Percentiles rank a stretch among this genome's conserved stretches.
phyloP scores from a whole-genome alignment of 2,888 invertebrate genomes.

The Nephrotoma flavescens region DNA sequence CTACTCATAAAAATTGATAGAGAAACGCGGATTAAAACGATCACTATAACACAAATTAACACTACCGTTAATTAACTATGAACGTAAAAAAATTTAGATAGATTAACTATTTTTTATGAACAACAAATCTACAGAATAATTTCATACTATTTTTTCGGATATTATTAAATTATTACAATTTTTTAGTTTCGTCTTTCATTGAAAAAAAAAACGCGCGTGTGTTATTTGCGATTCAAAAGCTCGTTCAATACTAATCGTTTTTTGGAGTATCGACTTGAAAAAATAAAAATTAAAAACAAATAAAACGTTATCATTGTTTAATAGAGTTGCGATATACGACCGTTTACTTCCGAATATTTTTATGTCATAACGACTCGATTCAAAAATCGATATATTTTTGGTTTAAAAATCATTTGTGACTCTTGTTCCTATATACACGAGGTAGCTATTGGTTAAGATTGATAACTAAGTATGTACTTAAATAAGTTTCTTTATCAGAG shows the following conservation, averaged over 20 bases:
- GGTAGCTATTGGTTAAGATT: too few species aligned
- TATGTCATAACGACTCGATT: neutral
- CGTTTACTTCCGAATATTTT: neutral
- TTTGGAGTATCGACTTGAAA: neutral
- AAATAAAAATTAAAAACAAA: neutral
- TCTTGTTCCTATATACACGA: neutral
- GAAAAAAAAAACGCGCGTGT: neutral
- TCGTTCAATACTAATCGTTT: neutral
- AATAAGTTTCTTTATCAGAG: too few species aligned
- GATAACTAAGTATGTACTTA: too few species aligned
- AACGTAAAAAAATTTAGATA: neutral
- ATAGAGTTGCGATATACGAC: neutral
- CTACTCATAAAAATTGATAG: neutral
- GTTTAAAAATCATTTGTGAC: neutral
- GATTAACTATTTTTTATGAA: too few species aligned
- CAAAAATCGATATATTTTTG: neutral
- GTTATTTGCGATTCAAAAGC: neutral
- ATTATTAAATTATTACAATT: too few species aligned
- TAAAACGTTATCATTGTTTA: neutral
- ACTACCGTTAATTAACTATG: neutral
- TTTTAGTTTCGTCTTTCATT: neutral
- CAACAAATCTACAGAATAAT: too few species aligned
- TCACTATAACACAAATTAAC: neutral
- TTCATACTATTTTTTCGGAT: neutral
- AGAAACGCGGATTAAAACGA: neutral